These are phyloP conservation scores for Drosophila emarginata DNA, from an alignment of 2,888 invertebrate genomes.

Conservation along the genomic window DNA sequence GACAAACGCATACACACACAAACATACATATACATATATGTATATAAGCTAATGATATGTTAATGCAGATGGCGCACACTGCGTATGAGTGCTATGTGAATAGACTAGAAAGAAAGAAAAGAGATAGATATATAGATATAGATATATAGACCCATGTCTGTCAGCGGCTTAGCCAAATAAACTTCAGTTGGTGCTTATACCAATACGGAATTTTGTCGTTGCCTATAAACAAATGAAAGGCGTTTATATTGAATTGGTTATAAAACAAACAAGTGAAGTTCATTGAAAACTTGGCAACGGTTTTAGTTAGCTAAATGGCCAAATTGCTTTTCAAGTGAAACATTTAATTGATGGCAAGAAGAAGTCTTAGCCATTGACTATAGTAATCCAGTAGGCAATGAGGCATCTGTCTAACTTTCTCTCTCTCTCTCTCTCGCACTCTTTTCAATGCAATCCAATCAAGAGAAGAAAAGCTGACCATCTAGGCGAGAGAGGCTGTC, in stretches of 20 bases:
- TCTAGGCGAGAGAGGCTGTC: slow-evolving; percentile 41
- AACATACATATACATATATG: slow-evolving; percentile 45
- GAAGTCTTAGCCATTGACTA: background rate
- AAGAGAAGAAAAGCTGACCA: slow-evolving; percentile 53
- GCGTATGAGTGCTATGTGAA: slow-evolving; percentile 65
- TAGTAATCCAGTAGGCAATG: no score
- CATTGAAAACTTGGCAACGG: slow-evolving; percentile 36
- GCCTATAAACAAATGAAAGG: slow-evolving; percentile 22
- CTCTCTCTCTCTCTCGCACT: background rate
- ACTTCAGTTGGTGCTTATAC: slow-evolving; percentile 44
- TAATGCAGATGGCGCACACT: slow-evolving; percentile 71
- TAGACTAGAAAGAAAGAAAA: background rate
- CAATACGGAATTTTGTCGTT: slow-evolving; percentile 44
- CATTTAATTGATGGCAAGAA: slow-evolving; percentile 48
- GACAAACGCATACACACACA: slow-evolving; percentile 48
- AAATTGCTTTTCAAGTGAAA: slow-evolving; percentile 47
- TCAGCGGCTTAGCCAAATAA: slow-evolving; percentile 72
- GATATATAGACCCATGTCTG: slow-evolving; percentile 59
- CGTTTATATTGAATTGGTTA: slow-evolving; percentile 8
- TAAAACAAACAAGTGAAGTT: slow-evolving; percentile 31
- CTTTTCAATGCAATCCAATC: slow-evolving; percentile 56
- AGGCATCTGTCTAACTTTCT: background rate
- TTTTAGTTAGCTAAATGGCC: slow-evolving; percentile 12
- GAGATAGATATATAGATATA: background rate
- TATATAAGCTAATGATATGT: slow-evolving; percentile 65